A percentile compares a stretch with the other conserved stretches of the same genome.
Evolutionary conservation across 2,797 vertebrate genomes (phyloP).

Genomic region (Thunnus albacares): DNA sequence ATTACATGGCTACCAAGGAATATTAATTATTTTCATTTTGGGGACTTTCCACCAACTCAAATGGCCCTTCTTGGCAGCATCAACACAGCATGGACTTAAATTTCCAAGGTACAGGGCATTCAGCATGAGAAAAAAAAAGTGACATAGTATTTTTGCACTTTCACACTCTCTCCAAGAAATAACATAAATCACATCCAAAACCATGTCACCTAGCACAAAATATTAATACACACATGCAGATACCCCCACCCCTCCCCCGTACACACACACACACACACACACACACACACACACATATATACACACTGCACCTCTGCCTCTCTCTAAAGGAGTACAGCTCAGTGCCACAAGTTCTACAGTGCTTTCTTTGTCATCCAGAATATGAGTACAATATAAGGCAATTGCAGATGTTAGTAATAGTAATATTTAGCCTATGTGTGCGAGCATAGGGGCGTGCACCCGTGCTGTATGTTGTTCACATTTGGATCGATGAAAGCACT

Average conservation of each 20-base stretch:
- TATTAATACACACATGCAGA: slow-evolving; percentile 34
- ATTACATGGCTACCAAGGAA: slow-evolving; percentile 1
- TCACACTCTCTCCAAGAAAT: slow-evolving; percentile 1
- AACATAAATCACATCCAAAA: slow-evolving; percentile 26
- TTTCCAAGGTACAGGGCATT: slow-evolving; percentile 54
- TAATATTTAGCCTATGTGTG: neutral
- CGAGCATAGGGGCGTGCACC: neutral
- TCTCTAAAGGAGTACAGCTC: slow-evolving; percentile 61
- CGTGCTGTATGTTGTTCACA: slow-evolving; percentile 16
- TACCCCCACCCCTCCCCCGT: neutral
- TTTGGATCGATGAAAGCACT: slow-evolving; percentile 47
- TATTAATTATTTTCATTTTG: neutral
- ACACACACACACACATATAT: slow-evolving; percentile 45
- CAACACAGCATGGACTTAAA: slow-evolving; percentile 50
- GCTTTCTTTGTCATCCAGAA: slow-evolving; percentile 86
- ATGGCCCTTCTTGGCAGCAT: slow-evolving; percentile 40
- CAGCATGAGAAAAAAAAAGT: neutral
- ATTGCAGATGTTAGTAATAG: slow-evolving; percentile 51
- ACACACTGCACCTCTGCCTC: slow-evolving; percentile 60
- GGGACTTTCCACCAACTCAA: neutral
- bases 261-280: slow-evolving; percentile 20
- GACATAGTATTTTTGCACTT: neutral
- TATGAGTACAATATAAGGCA: slow-evolving; percentile 82
- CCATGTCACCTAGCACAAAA: neutral
- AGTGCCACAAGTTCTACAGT: slow-evolving; percentile 83